These are phyloP conservation scores for Phytoseiulus persimilis DNA, from an alignment of 2,888 invertebrate genomes.

Conservation along the genomic window DNA sequence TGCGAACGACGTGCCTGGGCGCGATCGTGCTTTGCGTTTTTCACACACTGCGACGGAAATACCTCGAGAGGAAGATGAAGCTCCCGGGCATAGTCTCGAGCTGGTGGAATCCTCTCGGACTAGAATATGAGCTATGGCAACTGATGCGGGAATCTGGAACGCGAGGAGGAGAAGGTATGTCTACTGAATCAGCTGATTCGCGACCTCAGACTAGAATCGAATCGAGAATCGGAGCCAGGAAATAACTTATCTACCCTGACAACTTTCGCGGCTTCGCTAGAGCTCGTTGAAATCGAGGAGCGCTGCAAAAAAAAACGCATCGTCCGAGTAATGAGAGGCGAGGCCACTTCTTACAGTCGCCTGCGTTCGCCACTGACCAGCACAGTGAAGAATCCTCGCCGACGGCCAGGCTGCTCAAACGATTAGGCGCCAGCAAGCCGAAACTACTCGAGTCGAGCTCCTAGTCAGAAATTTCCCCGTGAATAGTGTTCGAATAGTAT, in stretches of 20 bases:
- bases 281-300: not conserved
- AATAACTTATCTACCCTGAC: not conserved
- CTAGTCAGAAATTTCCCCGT: too few species aligned
- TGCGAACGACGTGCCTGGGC: not conserved
- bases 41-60: not conserved
- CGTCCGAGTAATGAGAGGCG: not conserved
- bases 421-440: not conserved
- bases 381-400: not conserved
- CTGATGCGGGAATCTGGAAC: not conserved
- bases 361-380: not conserved
- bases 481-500: too few species aligned
- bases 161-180: not conserved
- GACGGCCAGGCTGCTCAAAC: not conserved
- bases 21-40: not conserved
- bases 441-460: not conserved
- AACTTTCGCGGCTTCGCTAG: not conserved
- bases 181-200: not conserved
- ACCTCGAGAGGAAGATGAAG: not conserved
- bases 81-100: not conserved
- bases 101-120: slow-evolving; percentile 10
- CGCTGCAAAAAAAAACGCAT: not conserved
- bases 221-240: not conserved
- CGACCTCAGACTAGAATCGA: too few species aligned
- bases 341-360: not conserved
- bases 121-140: not conserved